Base-by-base conservation (phyloP, 1,140 invertebrate species). In the Planococcus citri region DNA sequence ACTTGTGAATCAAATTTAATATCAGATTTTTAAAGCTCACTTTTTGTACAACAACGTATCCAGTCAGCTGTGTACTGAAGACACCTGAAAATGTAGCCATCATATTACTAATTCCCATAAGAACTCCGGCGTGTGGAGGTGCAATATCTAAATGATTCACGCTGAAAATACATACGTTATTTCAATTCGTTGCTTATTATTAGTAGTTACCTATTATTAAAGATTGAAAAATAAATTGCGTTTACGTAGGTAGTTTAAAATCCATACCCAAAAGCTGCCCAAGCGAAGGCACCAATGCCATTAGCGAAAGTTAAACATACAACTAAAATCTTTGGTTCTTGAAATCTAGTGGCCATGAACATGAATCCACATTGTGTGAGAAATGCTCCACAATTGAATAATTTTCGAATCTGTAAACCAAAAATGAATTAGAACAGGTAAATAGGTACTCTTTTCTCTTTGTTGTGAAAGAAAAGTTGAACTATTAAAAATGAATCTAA, bases 61-160 rank as follows among this genome's bases (percentile, higher is more conserved):
- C 90, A 1, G 89, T 88, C 14, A 95, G 77, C 3, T 85, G 80
- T 0, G 92, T 92, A 78, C 88, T 91, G 3, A 94, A 78, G 72
- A 95, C 92, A 24, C 92, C 92, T 37, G 92, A 90, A 72, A 95
- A 77, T 0, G 92, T 94, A 0, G 90, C 91, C 73, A 95, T 81
- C 0, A 91, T 94, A 77, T 94, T 94, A 1, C 89, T 89, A 27
- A 95, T 82, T 1, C 92, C 92, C 90, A 94, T 92, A 27, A 94
- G 76, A 1, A 91, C 85, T 74, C 87, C 88, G 0, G 88, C 88
- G 77, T 88, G 87, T 74, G 87, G 87, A 21, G 91, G 90, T 9
- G 91, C 91, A 72, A 94, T 87, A 77, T 94, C 91, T 75, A 94
- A 77, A 76, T 91, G 89, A 79, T 94, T 93, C 3, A 93, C 90